These are phyloP conservation scores for Irena cyanogastra DNA, from an alignment of 2,113 vertebrate species.

Conservation along the genomic window DNA sequence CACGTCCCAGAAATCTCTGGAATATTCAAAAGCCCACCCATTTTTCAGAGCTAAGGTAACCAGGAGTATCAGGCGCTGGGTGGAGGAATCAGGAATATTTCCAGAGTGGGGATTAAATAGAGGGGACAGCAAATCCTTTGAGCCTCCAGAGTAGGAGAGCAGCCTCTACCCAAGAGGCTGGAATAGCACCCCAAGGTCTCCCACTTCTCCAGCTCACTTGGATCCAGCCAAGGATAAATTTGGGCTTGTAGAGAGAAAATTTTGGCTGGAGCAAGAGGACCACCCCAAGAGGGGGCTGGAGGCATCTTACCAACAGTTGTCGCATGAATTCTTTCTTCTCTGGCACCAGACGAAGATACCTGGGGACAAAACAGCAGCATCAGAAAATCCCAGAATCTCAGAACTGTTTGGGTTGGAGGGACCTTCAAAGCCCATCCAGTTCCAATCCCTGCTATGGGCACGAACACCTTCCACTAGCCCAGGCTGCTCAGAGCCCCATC, in stretches of 20 bases:
- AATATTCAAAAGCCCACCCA: not conserved
- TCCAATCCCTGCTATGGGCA: not conserved
- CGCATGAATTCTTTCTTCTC: not conserved
- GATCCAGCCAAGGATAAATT: not conserved
- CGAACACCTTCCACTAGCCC: not conserved
- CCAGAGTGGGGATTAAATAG: not conserved
- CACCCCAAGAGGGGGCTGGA: not conserved
- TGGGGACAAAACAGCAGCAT: not conserved
- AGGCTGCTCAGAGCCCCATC: not conserved
- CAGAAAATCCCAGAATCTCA: not conserved
- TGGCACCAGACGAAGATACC: not conserved
- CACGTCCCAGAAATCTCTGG: not conserved
- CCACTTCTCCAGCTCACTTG: accelerated
- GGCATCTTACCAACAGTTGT: not conserved
- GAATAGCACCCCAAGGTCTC: not conserved
- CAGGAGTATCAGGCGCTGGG: not conserved
- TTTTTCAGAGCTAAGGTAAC: not conserved
- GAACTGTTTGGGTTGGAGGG: not conserved
- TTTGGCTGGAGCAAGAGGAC: not conserved
- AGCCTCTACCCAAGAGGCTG: not conserved
- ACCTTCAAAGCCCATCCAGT: not conserved
- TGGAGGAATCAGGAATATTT: not conserved
- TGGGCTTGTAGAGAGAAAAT: not conserved
- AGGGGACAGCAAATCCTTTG: not conserved
- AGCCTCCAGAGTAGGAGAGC: not conserved